Evolutionary conservation across 2,113 vertebrate species (phyloP).

Genomic region (Tychaedon coryphoeus): DNA sequence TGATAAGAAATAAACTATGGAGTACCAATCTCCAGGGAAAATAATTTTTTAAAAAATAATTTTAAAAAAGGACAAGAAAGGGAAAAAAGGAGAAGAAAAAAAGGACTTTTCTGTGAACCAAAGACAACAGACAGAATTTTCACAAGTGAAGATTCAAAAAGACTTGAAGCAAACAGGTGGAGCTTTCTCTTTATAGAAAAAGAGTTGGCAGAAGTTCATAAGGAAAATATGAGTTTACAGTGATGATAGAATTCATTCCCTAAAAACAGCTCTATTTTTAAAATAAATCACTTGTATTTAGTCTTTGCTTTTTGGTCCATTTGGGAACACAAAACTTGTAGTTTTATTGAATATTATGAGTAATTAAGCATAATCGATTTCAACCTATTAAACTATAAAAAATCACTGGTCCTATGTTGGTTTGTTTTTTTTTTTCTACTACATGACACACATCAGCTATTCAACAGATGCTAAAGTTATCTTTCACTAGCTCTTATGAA

Average conservation of each 20-base stretch:
- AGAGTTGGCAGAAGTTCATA: background rate
- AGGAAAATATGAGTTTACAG: background rate
- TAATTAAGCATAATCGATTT: background rate
- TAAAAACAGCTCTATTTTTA: background rate
- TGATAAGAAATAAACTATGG: background rate
- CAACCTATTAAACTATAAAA: background rate
- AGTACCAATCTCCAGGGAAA: background rate
- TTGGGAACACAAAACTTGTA: background rate
- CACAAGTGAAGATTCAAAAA: background rate
- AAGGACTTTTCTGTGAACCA: background rate
- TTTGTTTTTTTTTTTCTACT: background rate
- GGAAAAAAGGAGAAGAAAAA: accelerated
- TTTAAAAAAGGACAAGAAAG: background rate
- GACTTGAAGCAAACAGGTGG: background rate
- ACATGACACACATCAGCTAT: background rate
- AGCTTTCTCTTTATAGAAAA: background rate
- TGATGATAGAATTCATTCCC: background rate
- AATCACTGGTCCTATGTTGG: background rate
- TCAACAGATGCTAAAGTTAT: background rate
- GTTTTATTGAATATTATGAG: background rate
- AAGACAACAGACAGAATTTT: background rate
- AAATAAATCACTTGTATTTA: background rate
- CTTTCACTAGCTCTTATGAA: background rate
- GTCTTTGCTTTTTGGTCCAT: background rate
- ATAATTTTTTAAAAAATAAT: background rate